Conservation (phyloP, 2,797 vertebrate species). For the Meda fulgida region DNA sequence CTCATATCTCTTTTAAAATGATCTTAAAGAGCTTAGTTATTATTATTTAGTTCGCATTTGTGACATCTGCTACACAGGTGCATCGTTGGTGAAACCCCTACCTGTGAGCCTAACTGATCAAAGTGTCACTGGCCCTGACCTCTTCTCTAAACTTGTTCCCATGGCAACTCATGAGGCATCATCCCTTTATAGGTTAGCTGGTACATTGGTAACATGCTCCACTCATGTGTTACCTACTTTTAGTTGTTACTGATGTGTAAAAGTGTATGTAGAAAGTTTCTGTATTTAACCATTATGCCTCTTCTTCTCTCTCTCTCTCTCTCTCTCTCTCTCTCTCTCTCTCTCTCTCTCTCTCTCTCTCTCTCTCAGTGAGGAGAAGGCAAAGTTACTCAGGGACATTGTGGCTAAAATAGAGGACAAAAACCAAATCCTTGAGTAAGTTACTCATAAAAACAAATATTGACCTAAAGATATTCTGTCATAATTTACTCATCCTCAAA, state of each 20-base stretch:
- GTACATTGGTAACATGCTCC: neutral
- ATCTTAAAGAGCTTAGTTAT: neutral
- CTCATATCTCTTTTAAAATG: neutral
- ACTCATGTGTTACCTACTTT: neutral
- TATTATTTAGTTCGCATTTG: neutral
- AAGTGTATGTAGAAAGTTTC: neutral
- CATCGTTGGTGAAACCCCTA: constrained; percentile 85
- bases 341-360: neutral
- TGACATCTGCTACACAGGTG: constrained; percentile 70
- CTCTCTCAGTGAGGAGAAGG: constrained; percentile 83
- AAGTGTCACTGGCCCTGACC: constrained; percentile 84
- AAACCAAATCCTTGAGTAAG: constrained; percentile 84
- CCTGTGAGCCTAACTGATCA: constrained; percentile 85
- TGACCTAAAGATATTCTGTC: neutral
- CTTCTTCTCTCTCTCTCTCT: neutral
- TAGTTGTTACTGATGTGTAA: no score
- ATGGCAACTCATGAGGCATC: constrained; percentile 88
- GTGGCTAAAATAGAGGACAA: constrained; percentile 85
- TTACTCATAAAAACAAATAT: constrained; percentile 29
- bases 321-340: neutral
- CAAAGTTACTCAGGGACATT: constrained; percentile 83
- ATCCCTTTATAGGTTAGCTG: constrained; percentile 82
- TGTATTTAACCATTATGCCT: neutral
- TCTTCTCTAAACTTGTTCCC: constrained; percentile 87
- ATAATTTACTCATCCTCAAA: neutral